Base-by-base conservation (phyloP, 2,113 vertebrate species). In the Recurvirostra avosetta region DNA sequence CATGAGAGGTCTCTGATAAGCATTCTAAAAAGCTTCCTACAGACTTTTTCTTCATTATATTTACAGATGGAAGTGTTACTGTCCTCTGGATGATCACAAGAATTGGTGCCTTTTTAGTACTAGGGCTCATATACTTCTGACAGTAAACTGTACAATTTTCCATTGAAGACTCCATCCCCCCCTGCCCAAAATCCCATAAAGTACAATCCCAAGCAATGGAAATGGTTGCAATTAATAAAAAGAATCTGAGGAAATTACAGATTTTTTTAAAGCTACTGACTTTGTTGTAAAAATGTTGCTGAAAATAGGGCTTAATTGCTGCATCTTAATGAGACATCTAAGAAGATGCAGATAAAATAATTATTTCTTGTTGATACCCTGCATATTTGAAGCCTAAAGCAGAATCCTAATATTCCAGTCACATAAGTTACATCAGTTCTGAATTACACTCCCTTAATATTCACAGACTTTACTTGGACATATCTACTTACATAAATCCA, bases 281-380 rank as follows among this genome's bases (percentile, higher is more conserved):
- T 86, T 80, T 27, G 5, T 75, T 84, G 43, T 43, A 80, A 85
- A 91, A 85, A 66, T 49, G 23, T 74, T 77, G 21, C 72, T 90
- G 49, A 86, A 91, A 81, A 85, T 58, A 84, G 32, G 4, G 11
- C 17, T 92, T 88, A 89, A 77, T 88, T 76, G 12, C 32, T 90
- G 56, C 17, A 93, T 92, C 53, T 74, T 81, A 83, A 88, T 92
- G 25, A 95, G 83, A 53, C 10, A 38, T 58, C 75, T 78, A 65
- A 94, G 91, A 70, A 72, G 56, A 52, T 6, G 5, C 19, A 68
- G 68, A 94, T 45, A 68, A 95, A 94, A 76, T 78, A 90, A 73
- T 88, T 59, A 82, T 83, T 94, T 95, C 38, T 86, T 93, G 25
- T 74, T 92, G 63, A 87, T 71, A 95, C 72, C 29, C 45, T 81